These are phyloP conservation scores for Nothura maculosa DNA, from an alignment of 2,797 vertebrate species.

Conservation along the genomic window DNA sequence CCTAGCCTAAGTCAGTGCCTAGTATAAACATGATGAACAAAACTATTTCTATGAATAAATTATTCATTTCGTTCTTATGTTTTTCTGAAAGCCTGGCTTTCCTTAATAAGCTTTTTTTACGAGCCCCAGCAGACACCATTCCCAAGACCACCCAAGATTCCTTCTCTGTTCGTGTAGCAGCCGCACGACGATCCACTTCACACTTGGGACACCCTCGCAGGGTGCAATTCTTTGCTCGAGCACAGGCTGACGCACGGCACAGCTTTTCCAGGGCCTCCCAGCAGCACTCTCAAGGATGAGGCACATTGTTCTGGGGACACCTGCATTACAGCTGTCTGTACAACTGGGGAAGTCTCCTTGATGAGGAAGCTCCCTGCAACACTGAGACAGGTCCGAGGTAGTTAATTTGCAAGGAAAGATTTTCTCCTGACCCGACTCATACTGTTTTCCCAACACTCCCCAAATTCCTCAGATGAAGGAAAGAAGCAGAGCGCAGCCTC, in stretches of 20 bases:
- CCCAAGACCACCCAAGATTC: not conserved
- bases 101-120: not conserved
- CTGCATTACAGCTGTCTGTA: not conserved
- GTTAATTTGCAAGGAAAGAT: slow-evolving; percentile 22
- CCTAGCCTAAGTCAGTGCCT: not conserved
- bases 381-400: not conserved
- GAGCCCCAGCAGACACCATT: not conserved
- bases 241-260: not conserved
- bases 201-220: not conserved
- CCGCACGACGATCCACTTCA: not conserved
- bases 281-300: not conserved
- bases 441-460: slow-evolving; percentile 57
- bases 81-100: not conserved
- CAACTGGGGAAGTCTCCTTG: too few species aligned
- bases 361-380: not conserved
- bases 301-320: not conserved
- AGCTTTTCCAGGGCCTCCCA: not conserved
- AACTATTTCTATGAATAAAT: not conserved
- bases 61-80: not conserved
- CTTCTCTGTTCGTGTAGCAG: not conserved
- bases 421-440: slow-evolving; percentile 57
- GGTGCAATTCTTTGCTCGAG: not conserved
- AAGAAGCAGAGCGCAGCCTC: slow-evolving; percentile 9
- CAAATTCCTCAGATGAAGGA: slow-evolving; percentile 48
- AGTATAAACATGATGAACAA: not conserved